These are phyloP conservation scores for Diprion similis DNA, from an alignment of 1,140 invertebrate species.

Conservation along the genomic window DNA sequence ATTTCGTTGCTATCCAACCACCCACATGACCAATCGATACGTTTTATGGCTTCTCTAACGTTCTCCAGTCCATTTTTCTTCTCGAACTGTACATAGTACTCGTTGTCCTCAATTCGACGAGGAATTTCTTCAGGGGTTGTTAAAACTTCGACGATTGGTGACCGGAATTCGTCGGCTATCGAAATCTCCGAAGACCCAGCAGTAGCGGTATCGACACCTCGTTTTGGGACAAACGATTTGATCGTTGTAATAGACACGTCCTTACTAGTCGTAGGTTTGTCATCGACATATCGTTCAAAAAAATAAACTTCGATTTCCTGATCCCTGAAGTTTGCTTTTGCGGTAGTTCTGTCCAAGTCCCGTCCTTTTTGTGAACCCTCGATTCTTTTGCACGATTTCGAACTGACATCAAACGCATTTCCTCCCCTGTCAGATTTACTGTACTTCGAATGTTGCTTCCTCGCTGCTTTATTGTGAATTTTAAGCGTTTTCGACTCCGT, in stretches of 20 bases:
- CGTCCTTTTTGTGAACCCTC: constrained; percentile 12
- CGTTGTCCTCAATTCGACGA: not conserved
- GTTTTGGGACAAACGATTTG: not conserved
- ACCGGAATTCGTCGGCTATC: not conserved
- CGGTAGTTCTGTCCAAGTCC: not conserved
- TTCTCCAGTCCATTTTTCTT: not conserved
- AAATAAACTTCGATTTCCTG: not conserved
- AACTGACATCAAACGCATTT: not conserved
- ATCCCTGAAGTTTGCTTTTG: not conserved
- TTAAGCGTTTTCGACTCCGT: not conserved
- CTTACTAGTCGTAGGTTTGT: not conserved
- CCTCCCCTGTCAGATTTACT: constrained; percentile 9
- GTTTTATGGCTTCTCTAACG: constrained; percentile 12
- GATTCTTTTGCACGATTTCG: not conserved
- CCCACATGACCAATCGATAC: constrained; percentile 12
- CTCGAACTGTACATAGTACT: not conserved
- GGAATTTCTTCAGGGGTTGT: not conserved
- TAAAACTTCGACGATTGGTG: not conserved
- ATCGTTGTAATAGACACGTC: not conserved
- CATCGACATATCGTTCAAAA: not conserved
- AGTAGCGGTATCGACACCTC: not conserved
- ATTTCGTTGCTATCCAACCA: not conserved
- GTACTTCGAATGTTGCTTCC: constrained; percentile 22
- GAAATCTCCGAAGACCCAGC: not conserved
- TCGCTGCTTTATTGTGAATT: not conserved